phyloP scores from a whole-genome alignment of 2,113 vertebrate species.

The Cynocephalus volans region DNA sequence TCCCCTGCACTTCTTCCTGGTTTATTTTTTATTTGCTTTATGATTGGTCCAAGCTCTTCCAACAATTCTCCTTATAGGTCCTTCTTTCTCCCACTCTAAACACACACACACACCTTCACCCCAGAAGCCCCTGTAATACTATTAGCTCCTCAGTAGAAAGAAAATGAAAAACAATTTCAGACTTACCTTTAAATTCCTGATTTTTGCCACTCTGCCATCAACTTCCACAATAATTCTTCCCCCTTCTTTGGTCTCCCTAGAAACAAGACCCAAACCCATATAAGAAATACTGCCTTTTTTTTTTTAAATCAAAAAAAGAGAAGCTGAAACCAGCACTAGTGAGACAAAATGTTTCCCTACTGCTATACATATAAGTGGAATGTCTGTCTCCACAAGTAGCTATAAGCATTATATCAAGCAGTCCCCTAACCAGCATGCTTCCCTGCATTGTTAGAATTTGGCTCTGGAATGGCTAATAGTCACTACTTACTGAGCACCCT shows the following conservation, averaged over 20 bases:
- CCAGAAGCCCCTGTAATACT: constrained; percentile 34
- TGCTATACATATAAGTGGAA: neutral
- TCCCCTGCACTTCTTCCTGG: constrained; percentile 48
- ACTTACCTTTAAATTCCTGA: constrained; percentile 96
- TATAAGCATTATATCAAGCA: neutral
- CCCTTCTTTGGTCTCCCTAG: constrained; percentile 94
- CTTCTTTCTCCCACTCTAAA: neutral
- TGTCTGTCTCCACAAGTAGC: neutral
- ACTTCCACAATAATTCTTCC: constrained; percentile 94
- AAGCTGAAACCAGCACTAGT: neutral
- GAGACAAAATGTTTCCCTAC: constrained; percentile 39
- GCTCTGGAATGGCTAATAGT: neutral
- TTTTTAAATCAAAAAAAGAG: neutral
- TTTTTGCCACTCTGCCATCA: constrained; percentile 94
- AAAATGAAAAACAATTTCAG: constrained; percentile 59
- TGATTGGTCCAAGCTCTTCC: constrained; percentile 19
- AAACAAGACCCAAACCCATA: constrained; percentile 73
- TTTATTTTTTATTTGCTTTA: constrained; percentile 72
- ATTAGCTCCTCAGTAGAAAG: neutral
- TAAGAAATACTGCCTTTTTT: constrained; percentile 20
- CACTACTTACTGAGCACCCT: neutral
- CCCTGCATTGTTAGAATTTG: neutral
- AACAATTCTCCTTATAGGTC: neutral
- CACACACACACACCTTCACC: neutral
- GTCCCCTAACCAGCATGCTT: neutral